These are phyloP conservation scores for Orientallactaga bullata DNA, from an alignment of 2,113 vertebrate genomes.

Conservation along the genomic window DNA sequence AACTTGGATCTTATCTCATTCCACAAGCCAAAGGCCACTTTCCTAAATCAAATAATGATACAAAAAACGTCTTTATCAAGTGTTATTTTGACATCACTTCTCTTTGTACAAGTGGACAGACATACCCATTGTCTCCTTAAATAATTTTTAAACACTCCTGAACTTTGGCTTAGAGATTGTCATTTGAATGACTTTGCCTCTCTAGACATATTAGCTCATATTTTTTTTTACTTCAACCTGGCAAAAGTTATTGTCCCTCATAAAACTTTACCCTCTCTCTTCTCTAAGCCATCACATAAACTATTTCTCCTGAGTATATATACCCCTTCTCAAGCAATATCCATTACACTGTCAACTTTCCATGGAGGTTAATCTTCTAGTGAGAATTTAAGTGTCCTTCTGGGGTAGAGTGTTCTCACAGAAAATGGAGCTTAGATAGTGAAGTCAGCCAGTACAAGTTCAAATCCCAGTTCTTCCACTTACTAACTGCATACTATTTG, in stretches of 20 bases:
- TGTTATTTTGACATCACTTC: constrained; percentile 54
- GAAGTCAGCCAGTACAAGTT: constrained; percentile 4
- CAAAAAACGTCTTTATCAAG: constrained; percentile 64
- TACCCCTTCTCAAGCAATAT: constrained; percentile 56
- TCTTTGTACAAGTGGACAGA: not conserved
- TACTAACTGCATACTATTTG: not conserved
- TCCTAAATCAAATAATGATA: constrained; percentile 72
- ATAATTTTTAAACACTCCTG: constrained; percentile 60
- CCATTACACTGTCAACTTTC: constrained; percentile 72
- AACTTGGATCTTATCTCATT: constrained; percentile 57
- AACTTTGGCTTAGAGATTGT: constrained; percentile 69
- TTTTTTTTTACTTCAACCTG: constrained; percentile 64
- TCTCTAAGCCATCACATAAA: constrained; percentile 72
- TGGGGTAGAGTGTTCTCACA: not conserved
- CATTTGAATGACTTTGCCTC: constrained; percentile 64
- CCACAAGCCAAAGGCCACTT: constrained; percentile 29
- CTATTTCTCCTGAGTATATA: constrained; percentile 59
- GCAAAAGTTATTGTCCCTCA: constrained; percentile 77
- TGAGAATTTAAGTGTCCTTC: constrained; percentile 70
- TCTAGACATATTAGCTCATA: constrained; percentile 59
- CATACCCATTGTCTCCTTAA: constrained; percentile 59
- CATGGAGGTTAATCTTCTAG: constrained; percentile 70
- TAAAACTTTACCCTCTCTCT: constrained; percentile 74
- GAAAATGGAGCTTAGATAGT: not conserved
- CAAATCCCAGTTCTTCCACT: constrained; percentile 29